Base-by-base conservation (phyloP, 1,140 invertebrate genomes). In the Caenorhabditis tropicalis region DNA sequence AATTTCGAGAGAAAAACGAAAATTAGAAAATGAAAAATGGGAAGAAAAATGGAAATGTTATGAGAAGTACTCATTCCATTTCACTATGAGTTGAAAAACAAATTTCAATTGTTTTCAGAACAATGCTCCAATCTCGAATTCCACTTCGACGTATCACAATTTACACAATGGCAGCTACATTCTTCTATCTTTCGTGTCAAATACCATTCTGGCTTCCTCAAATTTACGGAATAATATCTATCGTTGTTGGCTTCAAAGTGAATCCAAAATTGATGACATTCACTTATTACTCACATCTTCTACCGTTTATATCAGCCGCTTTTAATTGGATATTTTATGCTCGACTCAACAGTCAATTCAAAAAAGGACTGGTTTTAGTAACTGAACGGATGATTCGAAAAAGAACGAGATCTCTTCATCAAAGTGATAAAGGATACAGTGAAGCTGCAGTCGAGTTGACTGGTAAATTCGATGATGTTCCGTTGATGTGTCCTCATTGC, bases 311-410 rank as follows among this genome's bases (percentile, higher is more conserved):
- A 24, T 85, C 84, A 7, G 84, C 84, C 0, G 48, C 84, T 21
- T 82, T 85, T 24, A 85, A 85, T 27, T 85, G 84, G 84, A 58
- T 85, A 24, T 82, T 85, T 27, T 85, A 85, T 79, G 84, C 84
- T 24, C 36, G 65, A 21, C 60, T 85, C 12, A 85, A 85, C 33
- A 85, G 84, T 48, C 84, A 85, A 82, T 85, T 85, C 81, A 85
- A 85, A n/a, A 85, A 85, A 51, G 84, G 84, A 85, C 39, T 85
- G 12, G 84, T 85, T 27, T 31, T 85, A 21, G 84, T 85, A 10
- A 82, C 84, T 2, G 84, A 85, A 48, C 74, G 84, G 29, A 85
- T 85, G 84, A 79, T 85, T 21, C 46, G 84, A 27, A 85, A 85
- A 39, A 58, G 81, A 43, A 85, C 84, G 43, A 85, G 58, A 60